A percentile compares a stretch with the other conserved stretches of the same genome.
Evolutionary conservation across 1,140 invertebrate species (phyloP).

Genomic region (Asobara japonica): DNA sequence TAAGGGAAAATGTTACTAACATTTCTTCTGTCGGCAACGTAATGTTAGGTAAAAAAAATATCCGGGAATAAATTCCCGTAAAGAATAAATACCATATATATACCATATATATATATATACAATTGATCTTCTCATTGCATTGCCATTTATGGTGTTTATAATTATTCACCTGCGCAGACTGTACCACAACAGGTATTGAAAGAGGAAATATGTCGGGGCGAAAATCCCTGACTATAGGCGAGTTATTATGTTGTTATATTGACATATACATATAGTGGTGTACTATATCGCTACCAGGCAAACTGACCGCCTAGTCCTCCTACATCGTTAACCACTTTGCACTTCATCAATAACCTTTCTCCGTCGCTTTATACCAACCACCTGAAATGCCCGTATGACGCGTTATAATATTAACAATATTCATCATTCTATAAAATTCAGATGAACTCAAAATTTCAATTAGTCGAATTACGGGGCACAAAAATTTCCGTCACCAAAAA

Average conservation of each 20-base stretch:
- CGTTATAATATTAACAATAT: background rate
- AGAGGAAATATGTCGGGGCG: too few relatives aligned
- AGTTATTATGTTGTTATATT: conserved; percentile 5
- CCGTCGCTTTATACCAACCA: conserved; percentile 6
- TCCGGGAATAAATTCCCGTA: too few relatives aligned
- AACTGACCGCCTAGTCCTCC: conserved; percentile 48
- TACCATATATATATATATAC: too few relatives aligned
- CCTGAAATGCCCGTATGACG: conserved; percentile 4
- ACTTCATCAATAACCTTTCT: conserved; percentile 41
- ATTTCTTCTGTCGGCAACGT: too few relatives aligned
- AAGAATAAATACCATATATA: too few relatives aligned
- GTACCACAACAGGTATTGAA: too few relatives aligned
- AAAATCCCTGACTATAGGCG: background rate
- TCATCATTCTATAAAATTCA: background rate
- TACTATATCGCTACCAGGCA: conserved; percentile 42
- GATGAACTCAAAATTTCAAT: background rate
- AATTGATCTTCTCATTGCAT: too few relatives aligned
- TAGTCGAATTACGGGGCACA: background rate
- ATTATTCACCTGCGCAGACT: too few relatives aligned
- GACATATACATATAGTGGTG: background rate
- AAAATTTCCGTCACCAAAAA: too few relatives aligned
- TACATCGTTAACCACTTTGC: conserved; percentile 52
- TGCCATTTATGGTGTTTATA: too few relatives aligned
- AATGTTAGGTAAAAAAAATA: too few relatives aligned
- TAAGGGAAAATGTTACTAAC: too few relatives aligned